These are phyloP conservation scores for Corythornis cristatus DNA, from an alignment of 2,113 vertebrate species.

Conservation along the genomic window DNA sequence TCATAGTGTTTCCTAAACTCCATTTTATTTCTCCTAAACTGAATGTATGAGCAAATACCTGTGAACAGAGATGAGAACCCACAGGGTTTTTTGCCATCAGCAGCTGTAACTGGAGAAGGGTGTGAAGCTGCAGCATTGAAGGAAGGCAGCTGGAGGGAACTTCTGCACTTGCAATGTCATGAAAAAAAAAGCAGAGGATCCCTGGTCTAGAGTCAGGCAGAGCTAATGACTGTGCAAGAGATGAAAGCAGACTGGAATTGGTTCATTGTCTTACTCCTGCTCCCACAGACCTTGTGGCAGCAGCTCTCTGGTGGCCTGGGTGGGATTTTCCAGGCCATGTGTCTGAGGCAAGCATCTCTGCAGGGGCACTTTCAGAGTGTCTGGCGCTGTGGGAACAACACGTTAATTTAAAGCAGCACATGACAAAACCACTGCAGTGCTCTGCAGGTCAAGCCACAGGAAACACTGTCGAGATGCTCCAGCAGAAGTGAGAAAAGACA, in stretches of 20 bases:
- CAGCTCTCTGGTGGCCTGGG: neutral
- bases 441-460: neutral
- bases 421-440: neutral
- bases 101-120: neutral
- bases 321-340: neutral
- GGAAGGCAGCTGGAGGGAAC: neutral
- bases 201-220: neutral
- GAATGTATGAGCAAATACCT: neutral
- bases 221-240: neutral
- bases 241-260: neutral
- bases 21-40: neutral
- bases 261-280: neutral
- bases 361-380: neutral
- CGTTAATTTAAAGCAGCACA: fast-evolving
- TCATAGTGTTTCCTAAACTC: neutral
- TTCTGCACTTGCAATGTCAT: neutral
- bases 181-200: fast-evolving
- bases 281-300: neutral
- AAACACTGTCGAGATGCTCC: neutral
- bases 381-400: neutral
- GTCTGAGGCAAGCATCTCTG: neutral
- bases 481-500: neutral
- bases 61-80: neutral
- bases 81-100: neutral
- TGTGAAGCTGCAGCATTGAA: neutral